Percentiles rank a stretch among this genome's conserved stretches.
Conservation (phyloP, 2,888 invertebrate genomes). For the Drepanosiphum platanoidis region DNA sequence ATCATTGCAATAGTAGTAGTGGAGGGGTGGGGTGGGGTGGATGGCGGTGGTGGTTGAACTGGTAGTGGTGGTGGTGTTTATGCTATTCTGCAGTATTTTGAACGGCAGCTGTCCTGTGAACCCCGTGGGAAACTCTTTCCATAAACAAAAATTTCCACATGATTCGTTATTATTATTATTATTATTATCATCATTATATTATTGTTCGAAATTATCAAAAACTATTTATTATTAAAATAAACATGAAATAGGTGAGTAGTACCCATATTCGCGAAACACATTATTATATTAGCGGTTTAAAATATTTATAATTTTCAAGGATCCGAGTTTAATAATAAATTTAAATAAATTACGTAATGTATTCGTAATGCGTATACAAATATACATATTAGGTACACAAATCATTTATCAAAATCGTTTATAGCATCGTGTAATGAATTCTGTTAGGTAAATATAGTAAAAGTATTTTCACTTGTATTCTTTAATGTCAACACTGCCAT, state of each 20-base stretch:
- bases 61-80: constrained; percentile 1
- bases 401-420: not conserved
- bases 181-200: constrained; percentile 2
- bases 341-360: too few relatives aligned
- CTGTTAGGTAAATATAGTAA: not conserved
- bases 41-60: not conserved
- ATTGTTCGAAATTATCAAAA: constrained; percentile 25
- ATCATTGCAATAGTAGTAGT: not conserved
- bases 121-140: constrained; percentile 59
- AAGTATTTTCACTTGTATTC: constrained; percentile 3
- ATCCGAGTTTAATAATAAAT: not conserved
- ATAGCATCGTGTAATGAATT: not conserved
- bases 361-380: too few relatives aligned
- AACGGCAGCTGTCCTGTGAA: constrained; percentile 52
- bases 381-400: not conserved
- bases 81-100: constrained; percentile 44
- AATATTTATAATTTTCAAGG: not conserved
- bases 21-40: too few relatives aligned
- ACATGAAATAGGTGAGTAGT: not conserved
- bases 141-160: constrained; percentile 46
- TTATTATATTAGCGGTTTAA: not conserved
- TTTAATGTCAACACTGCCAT: not conserved
- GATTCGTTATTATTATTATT: constrained; percentile 29
- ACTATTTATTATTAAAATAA: constrained; percentile 26
- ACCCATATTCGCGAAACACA: not conserved